Conservation (phyloP, 2,113 vertebrate species). For the Percina caprodes region DNA sequence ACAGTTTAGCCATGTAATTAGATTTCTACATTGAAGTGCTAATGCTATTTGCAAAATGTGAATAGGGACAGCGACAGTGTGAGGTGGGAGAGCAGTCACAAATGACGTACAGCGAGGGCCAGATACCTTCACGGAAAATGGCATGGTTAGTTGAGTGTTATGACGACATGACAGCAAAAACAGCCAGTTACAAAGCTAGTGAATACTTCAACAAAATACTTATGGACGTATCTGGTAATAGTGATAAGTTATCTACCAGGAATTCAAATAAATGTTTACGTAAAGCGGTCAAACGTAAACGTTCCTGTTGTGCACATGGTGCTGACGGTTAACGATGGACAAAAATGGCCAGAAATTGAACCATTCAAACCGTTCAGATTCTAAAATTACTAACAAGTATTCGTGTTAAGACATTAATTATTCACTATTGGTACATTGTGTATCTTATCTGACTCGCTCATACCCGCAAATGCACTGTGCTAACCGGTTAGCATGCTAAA, state of each 20-base stretch:
- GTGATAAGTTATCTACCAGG: neutral
- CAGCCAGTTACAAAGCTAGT: fast-evolving
- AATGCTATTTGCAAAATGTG: neutral
- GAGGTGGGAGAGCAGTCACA: slow-evolving; percentile 32
- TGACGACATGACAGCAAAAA: neutral
- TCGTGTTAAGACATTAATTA: neutral
- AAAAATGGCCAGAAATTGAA: neutral
- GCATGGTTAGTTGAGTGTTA: neutral
- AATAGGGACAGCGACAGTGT: neutral
- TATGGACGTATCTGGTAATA: fast-evolving
- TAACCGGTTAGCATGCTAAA: slow-evolving; percentile 70
- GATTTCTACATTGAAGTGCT: neutral
- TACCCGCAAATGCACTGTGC: slow-evolving; percentile 9
- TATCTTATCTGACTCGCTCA: neutral
- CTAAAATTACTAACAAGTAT: neutral
- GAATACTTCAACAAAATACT: neutral
- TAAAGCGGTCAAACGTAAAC: too few species aligned
- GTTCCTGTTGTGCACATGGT: slow-evolving; percentile 43
- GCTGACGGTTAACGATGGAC: neutral
- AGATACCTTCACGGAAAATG: slow-evolving; percentile 14
- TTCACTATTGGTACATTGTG: too few species aligned
- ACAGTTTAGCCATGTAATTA: neutral
- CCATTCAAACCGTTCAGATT: too few species aligned
- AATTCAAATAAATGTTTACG: neutral
- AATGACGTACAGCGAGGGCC: slow-evolving; percentile 37